Evolutionary conservation across 2,797 vertebrate species (phyloP).

Genomic region (Smutsia temminckii): DNA sequence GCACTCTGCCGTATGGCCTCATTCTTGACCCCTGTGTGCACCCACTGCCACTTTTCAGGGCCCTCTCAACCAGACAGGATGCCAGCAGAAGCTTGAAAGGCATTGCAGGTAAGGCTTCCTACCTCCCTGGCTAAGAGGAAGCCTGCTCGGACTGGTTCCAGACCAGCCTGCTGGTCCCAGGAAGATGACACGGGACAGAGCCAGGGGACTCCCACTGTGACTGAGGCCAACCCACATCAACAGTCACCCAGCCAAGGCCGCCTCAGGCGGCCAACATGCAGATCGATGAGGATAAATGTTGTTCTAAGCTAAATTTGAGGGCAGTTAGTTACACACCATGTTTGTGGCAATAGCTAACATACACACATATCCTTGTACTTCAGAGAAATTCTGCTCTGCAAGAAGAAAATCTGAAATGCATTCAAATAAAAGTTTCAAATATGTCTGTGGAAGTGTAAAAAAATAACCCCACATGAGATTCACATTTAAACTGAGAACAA

Average conservation of each 20-base stretch:
- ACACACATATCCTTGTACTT: background rate
- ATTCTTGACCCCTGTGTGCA: background rate
- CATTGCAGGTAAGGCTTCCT: background rate
- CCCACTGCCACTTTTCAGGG: too few species aligned
- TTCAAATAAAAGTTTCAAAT: background rate
- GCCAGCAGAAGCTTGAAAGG: background rate
- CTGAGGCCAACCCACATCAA: background rate
- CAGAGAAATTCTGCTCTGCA: background rate
- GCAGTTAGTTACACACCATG: background rate
- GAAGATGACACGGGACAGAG: background rate
- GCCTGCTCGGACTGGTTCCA: background rate
- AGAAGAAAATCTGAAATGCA: background rate
- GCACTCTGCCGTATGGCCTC: too few species aligned
- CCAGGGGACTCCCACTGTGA: background rate
- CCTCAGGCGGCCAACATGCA: background rate
- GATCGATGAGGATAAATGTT: background rate
- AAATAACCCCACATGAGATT: background rate
- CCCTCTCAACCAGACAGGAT: background rate
- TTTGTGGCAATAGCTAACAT: background rate
- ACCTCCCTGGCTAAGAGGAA: background rate
- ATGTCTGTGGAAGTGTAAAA: background rate
- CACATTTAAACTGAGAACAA: background rate
- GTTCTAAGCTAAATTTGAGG: background rate
- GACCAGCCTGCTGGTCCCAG: background rate
- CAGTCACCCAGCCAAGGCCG: background rate